These are phyloP conservation scores for Chaetops frenatus DNA, from an alignment of 2,113 vertebrate genomes.

Conservation along the genomic window DNA sequence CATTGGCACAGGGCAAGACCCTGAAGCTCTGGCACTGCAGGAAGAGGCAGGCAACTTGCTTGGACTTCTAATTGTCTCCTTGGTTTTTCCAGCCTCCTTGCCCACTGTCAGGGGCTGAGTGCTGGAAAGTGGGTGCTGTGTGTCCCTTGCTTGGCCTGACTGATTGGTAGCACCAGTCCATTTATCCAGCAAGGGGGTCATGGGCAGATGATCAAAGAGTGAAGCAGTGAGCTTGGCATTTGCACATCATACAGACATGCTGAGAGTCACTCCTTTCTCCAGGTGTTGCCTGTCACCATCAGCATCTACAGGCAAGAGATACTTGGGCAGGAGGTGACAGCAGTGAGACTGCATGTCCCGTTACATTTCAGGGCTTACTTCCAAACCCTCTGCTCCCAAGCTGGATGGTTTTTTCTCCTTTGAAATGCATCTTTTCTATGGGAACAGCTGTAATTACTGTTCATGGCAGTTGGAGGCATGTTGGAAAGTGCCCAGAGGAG, in stretches of 20 bases:
- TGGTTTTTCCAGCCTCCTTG: not conserved
- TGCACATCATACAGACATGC: not conserved
- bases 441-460: not conserved
- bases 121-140: not conserved
- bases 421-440: not conserved
- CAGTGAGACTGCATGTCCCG: not conserved
- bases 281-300: not conserved
- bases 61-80: not conserved
- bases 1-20: not conserved
- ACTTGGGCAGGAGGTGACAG: not conserved
- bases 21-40: not conserved
- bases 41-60: not conserved
- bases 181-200: not conserved
- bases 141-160: not conserved
- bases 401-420: not conserved
- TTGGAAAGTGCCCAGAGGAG: not conserved
- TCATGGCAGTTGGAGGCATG: accelerated
- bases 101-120: not conserved
- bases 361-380: not conserved
- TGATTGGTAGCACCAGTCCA: not conserved
- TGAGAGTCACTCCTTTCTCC: not conserved
- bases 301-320: not conserved
- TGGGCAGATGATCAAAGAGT: not conserved
- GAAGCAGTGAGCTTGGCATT: not conserved
- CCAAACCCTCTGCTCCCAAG: not conserved